Evolutionary conservation across 2,888 invertebrate genomes (phyloP).

Genomic region (Lampropteryx suffumata): DNA sequence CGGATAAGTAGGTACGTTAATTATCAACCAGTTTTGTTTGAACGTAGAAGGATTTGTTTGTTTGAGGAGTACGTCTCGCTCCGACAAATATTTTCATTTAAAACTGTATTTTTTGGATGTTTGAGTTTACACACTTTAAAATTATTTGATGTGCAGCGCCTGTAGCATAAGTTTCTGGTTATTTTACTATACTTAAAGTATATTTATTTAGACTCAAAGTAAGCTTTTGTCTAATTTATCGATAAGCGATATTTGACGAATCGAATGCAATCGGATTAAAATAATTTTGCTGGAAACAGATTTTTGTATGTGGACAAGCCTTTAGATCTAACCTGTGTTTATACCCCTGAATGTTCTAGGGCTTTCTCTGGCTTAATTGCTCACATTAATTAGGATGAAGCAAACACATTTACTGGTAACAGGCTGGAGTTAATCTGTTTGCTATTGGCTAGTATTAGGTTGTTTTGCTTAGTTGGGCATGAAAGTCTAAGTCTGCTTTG

Average conservation of each 20-base stretch:
- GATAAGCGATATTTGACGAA: no score
- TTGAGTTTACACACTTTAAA: background rate
- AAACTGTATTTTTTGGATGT: constrained; percentile 43
- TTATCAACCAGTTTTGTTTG: constrained; percentile 51
- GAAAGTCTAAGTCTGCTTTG: constrained; percentile 18
- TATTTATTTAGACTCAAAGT: no score
- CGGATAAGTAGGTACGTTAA: constrained; percentile 50
- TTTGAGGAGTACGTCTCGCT: constrained; percentile 41
- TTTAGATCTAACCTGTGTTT: constrained; percentile 10
- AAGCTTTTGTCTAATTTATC: no score
- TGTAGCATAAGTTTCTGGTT: no score
- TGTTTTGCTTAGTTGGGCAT: constrained; percentile 18
- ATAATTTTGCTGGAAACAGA: no score
- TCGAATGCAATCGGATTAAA: background rate
- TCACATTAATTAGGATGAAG: constrained; percentile 27
- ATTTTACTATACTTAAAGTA: no score
- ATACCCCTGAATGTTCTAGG: constrained; percentile 21
- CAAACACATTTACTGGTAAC: constrained; percentile 27
- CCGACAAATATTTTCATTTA: constrained; percentile 50
- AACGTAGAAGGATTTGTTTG: constrained; percentile 37
- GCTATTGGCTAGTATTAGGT: constrained; percentile 21
- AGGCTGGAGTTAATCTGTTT: constrained; percentile 24
- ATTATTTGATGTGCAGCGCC: no score
- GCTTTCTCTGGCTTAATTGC: constrained; percentile 27
- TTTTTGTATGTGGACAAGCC: background rate